Evolutionary conservation across 2,888 invertebrate species (phyloP).

Genomic region (Pardosa pseudoannulata): DNA sequence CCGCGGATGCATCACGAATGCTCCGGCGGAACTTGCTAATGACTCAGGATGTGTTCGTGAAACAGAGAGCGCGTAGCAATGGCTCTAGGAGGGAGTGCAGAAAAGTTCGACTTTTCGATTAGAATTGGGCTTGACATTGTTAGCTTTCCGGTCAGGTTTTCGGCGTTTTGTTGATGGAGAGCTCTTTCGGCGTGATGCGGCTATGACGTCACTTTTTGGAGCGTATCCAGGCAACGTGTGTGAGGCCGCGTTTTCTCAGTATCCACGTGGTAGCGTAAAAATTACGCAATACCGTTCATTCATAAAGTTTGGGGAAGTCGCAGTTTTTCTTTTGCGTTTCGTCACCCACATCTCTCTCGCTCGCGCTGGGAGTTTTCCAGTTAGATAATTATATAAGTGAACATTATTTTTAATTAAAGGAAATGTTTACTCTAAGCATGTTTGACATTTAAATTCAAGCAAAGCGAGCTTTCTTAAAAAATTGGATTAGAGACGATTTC

Average conservation of each 20-base stretch:
- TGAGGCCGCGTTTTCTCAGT: constrained; percentile 32
- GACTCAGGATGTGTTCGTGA: constrained; percentile 7
- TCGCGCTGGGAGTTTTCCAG: neutral
- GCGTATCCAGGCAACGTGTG: constrained; percentile 54
- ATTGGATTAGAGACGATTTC: too few relatives aligned
- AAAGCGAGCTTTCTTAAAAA: too few relatives aligned
- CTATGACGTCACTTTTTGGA: constrained; percentile 58
- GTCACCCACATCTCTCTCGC: neutral
- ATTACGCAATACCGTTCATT: constrained; percentile 66
- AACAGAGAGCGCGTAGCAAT: neutral
- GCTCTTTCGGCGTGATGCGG: constrained; percentile 3
- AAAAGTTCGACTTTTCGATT: constrained; percentile 1
- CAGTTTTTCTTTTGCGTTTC: constrained; percentile 11
- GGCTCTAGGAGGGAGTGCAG: neutral
- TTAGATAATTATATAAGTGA: neutral
- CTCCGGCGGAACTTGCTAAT: constrained; percentile 21
- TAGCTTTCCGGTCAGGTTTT: constrained; percentile 33
- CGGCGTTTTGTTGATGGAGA: constrained; percentile 38
- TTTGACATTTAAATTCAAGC: neutral
- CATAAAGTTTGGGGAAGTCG: constrained; percentile 54
- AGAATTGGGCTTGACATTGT: constrained; percentile 7
- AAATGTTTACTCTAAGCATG: neutral
- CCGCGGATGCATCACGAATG: constrained; percentile 38
- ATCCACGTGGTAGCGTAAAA: constrained; percentile 66
- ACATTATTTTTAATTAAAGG: neutral